phyloP scores from a whole-genome alignment of 2,113 vertebrate genomes.

The Monarcha castaneiventris region DNA sequence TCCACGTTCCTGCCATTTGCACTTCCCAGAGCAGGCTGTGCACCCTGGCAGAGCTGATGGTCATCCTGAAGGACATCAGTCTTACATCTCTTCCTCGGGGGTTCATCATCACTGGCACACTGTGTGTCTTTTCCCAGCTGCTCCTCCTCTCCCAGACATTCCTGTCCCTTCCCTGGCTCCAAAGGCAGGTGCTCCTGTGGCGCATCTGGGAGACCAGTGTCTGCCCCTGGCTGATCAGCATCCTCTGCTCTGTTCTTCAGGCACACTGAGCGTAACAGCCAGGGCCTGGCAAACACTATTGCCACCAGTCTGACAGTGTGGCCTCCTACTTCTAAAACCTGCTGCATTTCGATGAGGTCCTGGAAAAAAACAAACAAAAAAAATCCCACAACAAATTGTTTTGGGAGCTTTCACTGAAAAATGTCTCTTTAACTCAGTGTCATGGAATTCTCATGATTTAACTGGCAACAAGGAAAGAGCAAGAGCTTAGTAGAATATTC shows the following conservation, averaged over 20 bases:
- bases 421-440: background rate
- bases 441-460: background rate
- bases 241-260: slow-evolving; percentile 13
- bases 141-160: background rate
- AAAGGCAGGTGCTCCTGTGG: background rate
- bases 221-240: background rate
- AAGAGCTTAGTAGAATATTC: background rate
- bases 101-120: background rate
- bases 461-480: background rate
- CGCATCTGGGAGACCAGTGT: background rate
- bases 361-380: background rate
- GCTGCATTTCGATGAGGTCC: slow-evolving; percentile 75
- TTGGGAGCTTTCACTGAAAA: background rate
- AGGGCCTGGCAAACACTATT: slow-evolving; percentile 67
- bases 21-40: background rate
- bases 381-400: background rate
- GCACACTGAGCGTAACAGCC: slow-evolving; percentile 75
- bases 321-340: slow-evolving; percentile 80
- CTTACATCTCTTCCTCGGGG: slow-evolving; percentile 38
- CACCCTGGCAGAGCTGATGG: background rate
- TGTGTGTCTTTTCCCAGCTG: background rate
- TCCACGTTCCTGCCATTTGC: background rate
- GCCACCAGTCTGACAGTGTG: slow-evolving; percentile 73
- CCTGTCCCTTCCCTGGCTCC: background rate
- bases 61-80: background rate